Conservation (phyloP, 1,140 invertebrate genomes). For the Chymomyza costata region DNA sequence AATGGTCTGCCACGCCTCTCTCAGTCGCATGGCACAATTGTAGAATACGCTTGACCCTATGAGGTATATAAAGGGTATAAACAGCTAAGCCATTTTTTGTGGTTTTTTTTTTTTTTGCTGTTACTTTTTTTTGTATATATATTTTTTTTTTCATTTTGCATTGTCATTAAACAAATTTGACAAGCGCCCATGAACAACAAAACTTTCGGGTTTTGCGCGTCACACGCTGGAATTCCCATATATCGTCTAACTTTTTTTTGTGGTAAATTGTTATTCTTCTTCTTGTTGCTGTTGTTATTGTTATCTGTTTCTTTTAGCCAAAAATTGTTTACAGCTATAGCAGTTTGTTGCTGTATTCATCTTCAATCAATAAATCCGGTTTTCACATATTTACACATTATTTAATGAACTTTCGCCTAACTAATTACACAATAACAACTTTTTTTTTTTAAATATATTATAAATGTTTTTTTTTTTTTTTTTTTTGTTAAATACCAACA, state of each 20-base stretch:
- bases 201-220: conserved; percentile 60
- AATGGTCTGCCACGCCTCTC: too few species aligned
- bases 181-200: conserved; percentile 45
- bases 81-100: too few species aligned
- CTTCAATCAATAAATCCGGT: conserved; percentile 69
- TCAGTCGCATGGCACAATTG: too few species aligned
- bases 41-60: too few species aligned
- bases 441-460: conserved; percentile 19
- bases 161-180: conserved; percentile 73
- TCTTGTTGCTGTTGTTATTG: conserved; percentile 14
- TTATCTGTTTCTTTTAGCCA: conserved; percentile 35
- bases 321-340: conserved; percentile 68
- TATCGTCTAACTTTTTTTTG: conserved; percentile 61
- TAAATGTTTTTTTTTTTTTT: conserved; percentile 2
- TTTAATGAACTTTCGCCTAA: conserved; percentile 68
- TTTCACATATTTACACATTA: conserved; percentile 34
- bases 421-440: conserved; percentile 64
- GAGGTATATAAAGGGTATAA: too few species aligned
- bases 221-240: conserved; percentile 71
- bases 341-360: conserved; percentile 34
- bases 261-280: conserved; percentile 31
- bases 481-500: not conserved
- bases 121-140: conserved; percentile 13
- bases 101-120: not conserved
- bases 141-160: conserved; percentile 42